Evolutionary conservation across 2,888 invertebrate species (phyloP), one percentile per base, ranked within the genome.

Genomic region (Stenodera caucasica): DNA sequence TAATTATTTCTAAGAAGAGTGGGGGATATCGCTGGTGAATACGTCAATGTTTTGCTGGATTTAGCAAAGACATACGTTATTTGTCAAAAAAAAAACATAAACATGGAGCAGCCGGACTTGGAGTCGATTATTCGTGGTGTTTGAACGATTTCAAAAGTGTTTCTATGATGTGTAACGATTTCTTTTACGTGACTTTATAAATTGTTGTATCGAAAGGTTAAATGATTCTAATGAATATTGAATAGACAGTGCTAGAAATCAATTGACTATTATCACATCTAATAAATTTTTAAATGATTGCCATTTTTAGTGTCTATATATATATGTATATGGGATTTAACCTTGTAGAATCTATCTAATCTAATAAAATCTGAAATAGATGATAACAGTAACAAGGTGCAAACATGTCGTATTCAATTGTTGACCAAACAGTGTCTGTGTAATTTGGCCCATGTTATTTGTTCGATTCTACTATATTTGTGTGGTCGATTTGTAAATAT

Each of bases 21-120:
- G 32, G 11, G 32, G 15, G 37, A 37, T 14, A n/a, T 33, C n/a
- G n/a, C n/a, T n/a, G 33, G 12, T 4, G 6, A 33, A 55, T n/a
- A 21, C 45, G 21, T 45, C 45, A 45, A 21, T 45, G 11, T 45
- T 45, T 12, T 15, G 18, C 7, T 12, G 9, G 2, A n/a, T 32
- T 14, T 11, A 60, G 30, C 14, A 15, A 0, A 21, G 57, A 60
- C 60, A 9, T 49, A 60, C 60, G 60, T 60, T 30, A 59, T 8
- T 49, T 60, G 60, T 60, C 60, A 60, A 49, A 49, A 49, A 60
- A 60, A 60, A 55, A 8, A 50, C n/a, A 26, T 29, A 51, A 51
- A 60, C 60, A 49, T 53, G 57, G 21, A 21, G 11, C 45, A 15
- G 11, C 18, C 21, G 45, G 18, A 45, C 9, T 45, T 45, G 11